Conservation (phyloP, 2,888 invertebrate genomes). For the Prosapia bicincta region DNA sequence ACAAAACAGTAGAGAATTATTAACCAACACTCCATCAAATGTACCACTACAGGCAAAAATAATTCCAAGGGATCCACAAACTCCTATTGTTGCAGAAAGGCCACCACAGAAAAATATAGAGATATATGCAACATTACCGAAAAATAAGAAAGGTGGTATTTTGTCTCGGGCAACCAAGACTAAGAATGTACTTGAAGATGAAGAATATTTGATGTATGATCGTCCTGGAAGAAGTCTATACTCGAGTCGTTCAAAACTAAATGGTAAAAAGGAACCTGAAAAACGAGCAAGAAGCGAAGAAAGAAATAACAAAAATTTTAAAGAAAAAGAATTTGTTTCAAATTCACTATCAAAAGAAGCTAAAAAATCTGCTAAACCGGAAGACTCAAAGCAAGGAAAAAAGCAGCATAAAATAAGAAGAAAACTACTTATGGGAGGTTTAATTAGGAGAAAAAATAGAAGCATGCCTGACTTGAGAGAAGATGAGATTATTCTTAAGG, state of each 20-base stretch:
- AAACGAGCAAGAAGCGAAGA: slow-evolving; percentile 83
- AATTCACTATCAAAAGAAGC: slow-evolving; percentile 51
- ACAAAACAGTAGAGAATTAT: slow-evolving; percentile 59
- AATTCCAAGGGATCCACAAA: slow-evolving; percentile 38
- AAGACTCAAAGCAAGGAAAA: slow-evolving; percentile 69
- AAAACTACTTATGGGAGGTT: slow-evolving; percentile 83
- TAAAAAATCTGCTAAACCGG: slow-evolving; percentile 58
- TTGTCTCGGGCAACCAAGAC: slow-evolving; percentile 42
- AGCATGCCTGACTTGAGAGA: slow-evolving; percentile 91
- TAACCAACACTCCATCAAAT: slow-evolving; percentile 42
- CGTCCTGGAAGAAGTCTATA: slow-evolving; percentile 55
- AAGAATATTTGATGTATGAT: slow-evolving; percentile 62
- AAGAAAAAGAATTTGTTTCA: slow-evolving; percentile 47
- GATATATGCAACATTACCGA: slow-evolving; percentile 87
- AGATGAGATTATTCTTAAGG: slow-evolving; percentile 51
- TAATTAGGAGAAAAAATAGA: slow-evolving; percentile 82
- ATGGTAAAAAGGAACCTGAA: slow-evolving; percentile 63
- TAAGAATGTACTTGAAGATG: slow-evolving; percentile 68
- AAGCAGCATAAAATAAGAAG: slow-evolving; percentile 88
- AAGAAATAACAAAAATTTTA: slow-evolving; percentile 65
- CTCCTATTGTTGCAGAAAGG: slow-evolving; percentile 25
- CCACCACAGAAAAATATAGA: slow-evolving; percentile 65
- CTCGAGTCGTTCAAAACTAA: slow-evolving; percentile 63
- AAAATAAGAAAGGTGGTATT: slow-evolving; percentile 63
- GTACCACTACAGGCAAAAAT: slow-evolving; percentile 23